Percentiles rank a stretch among this genome's conserved stretches.
phyloP scores from a whole-genome alignment of 2,113 vertebrate species.

The Sander lucioperca region DNA sequence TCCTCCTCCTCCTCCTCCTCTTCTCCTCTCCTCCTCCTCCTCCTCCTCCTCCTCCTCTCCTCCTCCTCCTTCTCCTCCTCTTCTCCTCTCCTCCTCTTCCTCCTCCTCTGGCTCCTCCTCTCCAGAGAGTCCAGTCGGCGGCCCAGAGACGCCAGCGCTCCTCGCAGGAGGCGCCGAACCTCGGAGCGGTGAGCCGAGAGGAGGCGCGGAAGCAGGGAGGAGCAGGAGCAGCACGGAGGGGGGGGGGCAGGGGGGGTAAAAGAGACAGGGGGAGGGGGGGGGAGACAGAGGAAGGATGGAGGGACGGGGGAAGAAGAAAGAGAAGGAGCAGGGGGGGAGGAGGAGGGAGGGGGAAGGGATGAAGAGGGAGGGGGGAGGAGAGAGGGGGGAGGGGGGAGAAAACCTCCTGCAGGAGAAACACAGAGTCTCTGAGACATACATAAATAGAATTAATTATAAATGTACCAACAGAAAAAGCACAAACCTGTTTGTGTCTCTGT shows the following conservation, averaged over 20 bases:
- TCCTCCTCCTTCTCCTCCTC: background rate
- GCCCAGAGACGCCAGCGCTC: conserved; percentile 61
- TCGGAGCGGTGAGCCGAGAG: conserved; percentile 71
- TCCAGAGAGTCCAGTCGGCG: conserved; percentile 71
- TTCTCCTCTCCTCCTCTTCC: background rate
- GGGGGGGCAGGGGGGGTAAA: background rate
- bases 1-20: background rate
- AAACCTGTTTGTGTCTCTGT: conserved; percentile 12
- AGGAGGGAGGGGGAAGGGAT: background rate
- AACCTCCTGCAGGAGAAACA: conserved; percentile 32
- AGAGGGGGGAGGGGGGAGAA: background rate
- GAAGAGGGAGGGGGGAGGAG: background rate
- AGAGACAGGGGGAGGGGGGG: background rate
- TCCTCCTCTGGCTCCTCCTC: conserved; percentile 49
- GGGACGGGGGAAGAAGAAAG: background rate
- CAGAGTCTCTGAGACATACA: too few relatives aligned
- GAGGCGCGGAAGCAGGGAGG: conserved; percentile 71
- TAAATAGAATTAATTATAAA: background rate
- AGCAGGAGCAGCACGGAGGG: conserved; percentile 60
- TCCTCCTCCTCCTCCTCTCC: background rate
- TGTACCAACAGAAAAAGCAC: background rate
- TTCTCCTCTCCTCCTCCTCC: background rate
- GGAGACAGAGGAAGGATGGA: background rate
- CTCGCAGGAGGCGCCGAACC: conserved; percentile 72
- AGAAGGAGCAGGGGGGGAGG: background rate